Evolutionary conservation across 2,797 vertebrate genomes (phyloP), one percentile per base, ranked within the genome.

Genomic region (Malurus leucopterus): DNA sequence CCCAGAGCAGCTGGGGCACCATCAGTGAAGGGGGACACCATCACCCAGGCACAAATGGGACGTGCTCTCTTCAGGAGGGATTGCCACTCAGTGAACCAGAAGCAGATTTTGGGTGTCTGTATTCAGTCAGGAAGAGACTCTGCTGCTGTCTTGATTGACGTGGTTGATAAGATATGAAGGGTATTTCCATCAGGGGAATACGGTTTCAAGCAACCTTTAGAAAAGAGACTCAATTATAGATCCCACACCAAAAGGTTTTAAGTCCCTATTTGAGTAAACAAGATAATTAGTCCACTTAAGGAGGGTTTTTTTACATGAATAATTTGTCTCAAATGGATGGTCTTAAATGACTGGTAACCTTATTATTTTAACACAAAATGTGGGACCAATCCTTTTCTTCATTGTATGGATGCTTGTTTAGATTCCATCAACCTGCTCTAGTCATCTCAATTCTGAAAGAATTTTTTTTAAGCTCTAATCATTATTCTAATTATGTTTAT

Each of bases 401-500:
- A n/a, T 17, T 78, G 13, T 61, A 69, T 2, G 2, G 74, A 44
- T 40, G 15, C 0, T 20, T 75, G 68, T 88, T 75, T 29, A 75
- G 63, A 78, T 73, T 85, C 8, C 19, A 50, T 67, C 62, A 63
- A 27, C 9, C 10, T 70, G 8, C 47, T n/a, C 6, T 38, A 75
- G 57, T 78, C 2, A 43, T 85, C 87, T 72, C 30, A 50, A 27
- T 70, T 76, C 46, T 81, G 58, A 84, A 78, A 84, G 10, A 90
- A 90, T n/a, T 26, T 1, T 53, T 14, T 7, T 3, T 36, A 38
- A 15, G 4, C 8, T 36, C 43, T 75, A 61, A 84, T 65, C 75
- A 70, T 53, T 88, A 76, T 71, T 87, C 46, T 79, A 86, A 87
- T 81, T 81, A 64, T 51, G 29, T 57, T 90, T 78, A 70, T 46